Conservation (phyloP, 2,797 vertebrate genomes). For the Dendrocincla fuliginosa region DNA sequence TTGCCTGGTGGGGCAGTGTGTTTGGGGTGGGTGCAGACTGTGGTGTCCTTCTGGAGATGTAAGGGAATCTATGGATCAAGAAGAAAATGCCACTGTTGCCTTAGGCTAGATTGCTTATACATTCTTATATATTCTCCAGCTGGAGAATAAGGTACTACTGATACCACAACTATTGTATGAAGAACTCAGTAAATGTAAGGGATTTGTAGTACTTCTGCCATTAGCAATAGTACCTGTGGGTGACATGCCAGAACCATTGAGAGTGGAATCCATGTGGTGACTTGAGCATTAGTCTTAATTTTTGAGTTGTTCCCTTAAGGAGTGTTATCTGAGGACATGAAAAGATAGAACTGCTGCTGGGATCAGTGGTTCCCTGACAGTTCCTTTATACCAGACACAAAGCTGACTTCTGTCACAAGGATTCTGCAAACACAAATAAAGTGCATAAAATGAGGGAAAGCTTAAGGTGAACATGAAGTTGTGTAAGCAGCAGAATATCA, state of each 20-base stretch:
- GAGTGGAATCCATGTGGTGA: rapidly evolving
- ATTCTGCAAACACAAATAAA: not conserved
- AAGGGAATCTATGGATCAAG: not conserved
- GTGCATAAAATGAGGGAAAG: not conserved
- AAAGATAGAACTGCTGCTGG: not conserved
- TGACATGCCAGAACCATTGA: not conserved
- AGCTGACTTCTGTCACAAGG: not conserved
- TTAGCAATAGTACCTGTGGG: not conserved
- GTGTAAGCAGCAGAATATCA: not conserved
- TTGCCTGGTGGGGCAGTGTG: not conserved
- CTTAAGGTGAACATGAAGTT: not conserved
- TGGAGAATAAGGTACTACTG: not conserved
- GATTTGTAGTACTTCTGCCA: not conserved
- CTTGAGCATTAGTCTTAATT: not conserved
- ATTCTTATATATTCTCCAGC: not conserved
- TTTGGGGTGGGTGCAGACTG: not conserved
- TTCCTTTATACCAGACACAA: not conserved
- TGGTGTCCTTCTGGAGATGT: not conserved
- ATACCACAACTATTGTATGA: too few species aligned
- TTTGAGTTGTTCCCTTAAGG: not conserved
- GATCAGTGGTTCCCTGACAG: not conserved
- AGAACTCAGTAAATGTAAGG: not conserved
- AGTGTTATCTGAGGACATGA: not conserved
- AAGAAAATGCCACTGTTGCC: not conserved
- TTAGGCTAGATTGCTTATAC: not conserved